Conservation (phyloP, 2,113 vertebrate genomes). For the Mionectes macconnelli region DNA sequence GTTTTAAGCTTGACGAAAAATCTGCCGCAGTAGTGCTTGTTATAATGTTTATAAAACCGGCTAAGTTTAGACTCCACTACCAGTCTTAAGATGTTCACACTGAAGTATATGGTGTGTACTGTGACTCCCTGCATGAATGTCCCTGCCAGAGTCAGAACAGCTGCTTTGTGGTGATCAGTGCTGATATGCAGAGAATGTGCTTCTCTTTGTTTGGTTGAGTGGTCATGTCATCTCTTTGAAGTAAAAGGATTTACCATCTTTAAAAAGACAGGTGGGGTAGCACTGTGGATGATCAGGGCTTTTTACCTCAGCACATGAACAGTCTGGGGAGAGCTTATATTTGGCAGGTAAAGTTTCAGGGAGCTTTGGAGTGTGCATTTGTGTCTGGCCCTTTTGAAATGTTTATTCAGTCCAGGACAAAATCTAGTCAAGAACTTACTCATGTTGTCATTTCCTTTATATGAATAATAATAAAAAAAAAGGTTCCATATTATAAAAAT, state of each 20-base stretch:
- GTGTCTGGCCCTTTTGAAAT: not conserved
- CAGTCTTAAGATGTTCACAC: not conserved
- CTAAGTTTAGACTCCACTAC: not conserved
- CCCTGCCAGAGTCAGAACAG: not conserved
- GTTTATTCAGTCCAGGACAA: not conserved
- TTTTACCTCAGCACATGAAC: not conserved
- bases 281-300: not conserved
- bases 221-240: not conserved
- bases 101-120: not conserved
- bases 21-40: not conserved
- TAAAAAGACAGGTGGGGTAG: not conserved
- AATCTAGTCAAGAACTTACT: not conserved
- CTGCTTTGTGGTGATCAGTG: not conserved
- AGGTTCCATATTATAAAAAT: not conserved
- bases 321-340: not conserved
- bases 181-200: not conserved
- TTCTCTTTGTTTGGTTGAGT: not conserved
- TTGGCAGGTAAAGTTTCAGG: not conserved
- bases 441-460: not conserved
- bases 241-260: not conserved
- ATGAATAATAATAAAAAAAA: not conserved
- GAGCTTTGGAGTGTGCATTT: not conserved
- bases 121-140: not conserved
- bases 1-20: not conserved
- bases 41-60: not conserved